A percentile compares a stretch with the other conserved stretches of the same genome.
Evolutionary conservation across 2,797 vertebrate genomes (phyloP).

Genomic region (Gymnopithys bicolor): DNA sequence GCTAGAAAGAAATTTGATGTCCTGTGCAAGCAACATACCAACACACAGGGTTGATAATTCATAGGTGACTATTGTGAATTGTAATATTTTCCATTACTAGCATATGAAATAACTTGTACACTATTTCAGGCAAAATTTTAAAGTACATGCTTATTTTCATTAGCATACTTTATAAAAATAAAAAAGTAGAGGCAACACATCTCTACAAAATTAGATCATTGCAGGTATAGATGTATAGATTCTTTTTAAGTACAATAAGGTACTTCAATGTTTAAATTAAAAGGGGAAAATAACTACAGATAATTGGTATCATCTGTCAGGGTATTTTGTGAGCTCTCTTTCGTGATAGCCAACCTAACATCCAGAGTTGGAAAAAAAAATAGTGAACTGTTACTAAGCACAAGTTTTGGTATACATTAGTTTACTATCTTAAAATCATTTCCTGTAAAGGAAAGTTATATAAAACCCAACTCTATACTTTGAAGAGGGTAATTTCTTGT

Average conservation of each 20-base stretch:
- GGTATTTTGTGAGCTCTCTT: background rate
- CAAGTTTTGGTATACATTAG: background rate
- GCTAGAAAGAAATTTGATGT: background rate
- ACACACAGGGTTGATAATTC: background rate
- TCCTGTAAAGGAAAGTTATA: background rate
- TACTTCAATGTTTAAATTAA: background rate
- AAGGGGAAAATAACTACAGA: background rate
- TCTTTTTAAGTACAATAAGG: background rate
- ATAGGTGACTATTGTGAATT: background rate
- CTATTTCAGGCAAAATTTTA: background rate
- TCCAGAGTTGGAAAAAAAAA: background rate
- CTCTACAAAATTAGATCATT: background rate
- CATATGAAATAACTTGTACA: background rate
- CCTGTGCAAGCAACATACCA: background rate
- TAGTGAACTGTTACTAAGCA: background rate
- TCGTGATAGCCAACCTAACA: background rate
- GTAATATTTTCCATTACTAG: background rate
- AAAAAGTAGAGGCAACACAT: background rate
- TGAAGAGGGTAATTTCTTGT: background rate
- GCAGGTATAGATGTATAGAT: background rate
- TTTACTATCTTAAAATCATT: background rate
- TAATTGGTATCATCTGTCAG: background rate
- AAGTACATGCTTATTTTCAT: background rate
- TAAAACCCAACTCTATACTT: background rate
- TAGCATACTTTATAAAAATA: background rate